phyloP scores from a whole-genome alignment of 2,888 invertebrate genomes.

The Xylota sylvarum region DNA sequence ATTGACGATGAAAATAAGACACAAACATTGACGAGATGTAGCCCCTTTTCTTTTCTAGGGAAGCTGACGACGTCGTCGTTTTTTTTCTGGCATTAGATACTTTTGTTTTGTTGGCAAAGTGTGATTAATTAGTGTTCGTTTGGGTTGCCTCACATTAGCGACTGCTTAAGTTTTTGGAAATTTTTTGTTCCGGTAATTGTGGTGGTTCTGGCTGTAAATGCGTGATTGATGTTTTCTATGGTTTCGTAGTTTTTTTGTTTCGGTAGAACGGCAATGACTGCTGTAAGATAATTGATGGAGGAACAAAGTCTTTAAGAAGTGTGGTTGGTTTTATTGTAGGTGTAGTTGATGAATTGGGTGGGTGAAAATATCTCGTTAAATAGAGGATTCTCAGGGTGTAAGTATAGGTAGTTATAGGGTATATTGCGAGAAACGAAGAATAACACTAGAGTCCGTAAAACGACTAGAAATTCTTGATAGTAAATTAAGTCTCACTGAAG shows the following conservation, averaged over 20 bases:
- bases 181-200: conserved; percentile 6
- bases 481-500: too few species aligned
- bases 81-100: conserved; percentile 16
- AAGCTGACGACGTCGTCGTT: neutral
- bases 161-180: conserved; percentile 23
- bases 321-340: conserved; percentile 4
- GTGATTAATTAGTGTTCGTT: conserved; percentile 48
- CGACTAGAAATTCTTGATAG: too few species aligned
- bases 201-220: neutral
- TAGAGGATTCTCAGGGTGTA: neutral
- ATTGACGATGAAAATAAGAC: conserved; percentile 36
- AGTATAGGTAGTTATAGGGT: too few species aligned
- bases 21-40: conserved; percentile 38
- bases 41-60: neutral
- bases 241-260: conserved; percentile 19
- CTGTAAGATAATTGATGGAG: conserved; percentile 30
- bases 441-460: too few species aligned
- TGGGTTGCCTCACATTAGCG: conserved; percentile 11
- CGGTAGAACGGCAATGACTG: conserved; percentile 9
- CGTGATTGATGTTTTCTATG: conserved; percentile 34
- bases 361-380: neutral
- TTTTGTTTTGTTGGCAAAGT: conserved; percentile 18
- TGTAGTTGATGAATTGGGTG: neutral
- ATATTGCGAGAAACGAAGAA: too few species aligned
- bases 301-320: conserved; percentile 15